Evolutionary conservation across 2,113 vertebrate species (phyloP), one percentile per base, ranked within the genome.

Genomic region (Aythya baeri): DNA sequence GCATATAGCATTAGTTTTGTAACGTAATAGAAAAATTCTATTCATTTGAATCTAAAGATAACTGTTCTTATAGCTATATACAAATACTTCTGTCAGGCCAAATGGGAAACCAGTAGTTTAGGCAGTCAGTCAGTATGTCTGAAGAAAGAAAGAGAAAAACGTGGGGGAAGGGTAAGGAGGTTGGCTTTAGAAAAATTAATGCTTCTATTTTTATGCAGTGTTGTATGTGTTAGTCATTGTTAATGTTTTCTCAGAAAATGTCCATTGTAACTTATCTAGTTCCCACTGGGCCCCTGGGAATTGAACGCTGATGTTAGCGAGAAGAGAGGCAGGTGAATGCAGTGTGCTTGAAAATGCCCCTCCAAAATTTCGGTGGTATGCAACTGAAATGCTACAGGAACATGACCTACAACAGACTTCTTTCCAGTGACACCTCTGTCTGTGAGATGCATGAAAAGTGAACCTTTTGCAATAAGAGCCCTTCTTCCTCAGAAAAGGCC

Each of bases 101-200:
- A 66, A 49, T 7, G 29, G 41, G 27, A 72, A 76, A 50, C 2
- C 21, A 62, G 2, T 34, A 26, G 16, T 80, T 83, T 78, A 57
- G 36, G 27, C 38, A 72, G 43, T 26, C 71, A 29, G 27, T 43
- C 22, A 82, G 2, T 62, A 46, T 9, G 20, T 50, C 21, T 44
- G 54, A 89, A 87, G 41, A 38, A 61, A 75, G 43, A 86, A 75
- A 55, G 6, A 54, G 67, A 86, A 86, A 38, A 49, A 20, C 15
- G 23, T 18, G 18, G 21, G 18, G 11, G 3, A 46, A 70, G 52
- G 34, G 34, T 0, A 0, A 12, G n/a, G 11, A 49, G 36, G 15
- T 23, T 54, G 21, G 12, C 46, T 50, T 71, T 75, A 27, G 22
- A 63, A 83, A 84, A 81, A 63, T 0, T 2, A 72, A 13, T 9